phyloP scores from a whole-genome alignment of 2,888 invertebrate species.

The Sesia apiformis region DNA sequence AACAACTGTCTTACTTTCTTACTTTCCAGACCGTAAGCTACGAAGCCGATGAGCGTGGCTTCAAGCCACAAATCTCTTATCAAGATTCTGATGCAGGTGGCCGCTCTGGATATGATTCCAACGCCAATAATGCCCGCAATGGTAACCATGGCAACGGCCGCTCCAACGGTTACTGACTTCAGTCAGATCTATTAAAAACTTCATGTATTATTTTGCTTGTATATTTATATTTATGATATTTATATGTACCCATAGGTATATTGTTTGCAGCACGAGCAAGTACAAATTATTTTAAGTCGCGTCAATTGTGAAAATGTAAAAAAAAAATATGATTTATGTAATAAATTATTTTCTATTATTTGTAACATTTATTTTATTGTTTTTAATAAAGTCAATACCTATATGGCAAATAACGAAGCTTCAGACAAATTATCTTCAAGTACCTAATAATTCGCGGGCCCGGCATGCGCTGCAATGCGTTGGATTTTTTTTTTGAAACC shows the following conservation, averaged over 20 bases:
- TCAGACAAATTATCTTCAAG: too few relatives aligned
- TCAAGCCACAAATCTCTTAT: constrained; percentile 78
- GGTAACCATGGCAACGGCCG: constrained; percentile 16
- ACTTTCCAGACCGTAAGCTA: constrained; percentile 75
- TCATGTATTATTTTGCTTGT: constrained; percentile 9
- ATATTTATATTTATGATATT: background rate
- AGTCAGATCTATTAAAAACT: constrained; percentile 8
- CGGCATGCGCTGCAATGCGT: too few relatives aligned
- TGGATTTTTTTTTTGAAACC: too few relatives aligned
- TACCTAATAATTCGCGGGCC: too few relatives aligned
- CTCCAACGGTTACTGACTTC: constrained; percentile 4
- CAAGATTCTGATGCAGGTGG: constrained; percentile 63
- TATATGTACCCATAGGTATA: background rate
- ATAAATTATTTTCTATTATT: constrained; percentile 1
- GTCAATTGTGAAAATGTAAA: constrained; percentile 10
- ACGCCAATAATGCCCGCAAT: constrained; percentile 32
- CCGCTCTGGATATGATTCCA: constrained; percentile 47
- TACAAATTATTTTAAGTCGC: constrained; percentile 15
- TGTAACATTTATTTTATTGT: background rate
- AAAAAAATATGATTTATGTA: background rate
- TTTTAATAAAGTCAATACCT: background rate
- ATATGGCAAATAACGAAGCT: too few relatives aligned
- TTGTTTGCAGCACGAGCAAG: constrained; percentile 14
- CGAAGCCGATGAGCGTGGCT: constrained; percentile 79
- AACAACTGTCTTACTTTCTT: background rate